Base-by-base conservation (phyloP, 2,113 vertebrate species). In the Spea multiplicata region DNA sequence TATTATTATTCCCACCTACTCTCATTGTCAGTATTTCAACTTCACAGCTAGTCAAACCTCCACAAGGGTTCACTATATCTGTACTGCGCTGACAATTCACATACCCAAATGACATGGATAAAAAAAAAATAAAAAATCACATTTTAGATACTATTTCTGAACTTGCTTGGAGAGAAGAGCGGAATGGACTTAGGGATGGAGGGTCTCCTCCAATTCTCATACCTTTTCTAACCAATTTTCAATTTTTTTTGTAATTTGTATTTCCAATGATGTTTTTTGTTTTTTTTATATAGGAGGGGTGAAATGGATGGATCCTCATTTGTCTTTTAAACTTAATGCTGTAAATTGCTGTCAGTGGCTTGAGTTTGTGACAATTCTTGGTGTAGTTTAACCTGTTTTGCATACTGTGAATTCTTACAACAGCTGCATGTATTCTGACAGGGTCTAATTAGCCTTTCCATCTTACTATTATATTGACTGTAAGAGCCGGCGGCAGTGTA, bases 401-500 rank as follows among this genome's bases (percentile, higher is more conserved):
- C 91, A 92, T 89, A 89, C 84, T 83, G 85, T 81, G 88, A 90
- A 83, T 89, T 89, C 87, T 88, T 88, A 84, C 80, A 85, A 85
- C 83, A 87, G 85, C 84, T 81, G 84, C 89, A 87, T 86, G 88
- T 85, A 89, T 87, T 83, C 85, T 92, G 89, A 90, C 88, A 92
- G 82, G 87, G 84, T 82, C 84, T 90, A 90, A 92, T 91, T 93
- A 92, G 85, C 86, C 89, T 90, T 92, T 87, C 87, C 87, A 87
- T 87, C 73, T 65, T 82, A 87, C 84, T 84, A 86, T 89, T 83
- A 82, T 85, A 90, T 86, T 88, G 85, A 86, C 0, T 80, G 88
- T 79, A 86, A 87, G 78, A 82, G 84, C 76, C 84, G 86, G 83
- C 82, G 87, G 70, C 81, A 80, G 83, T 76, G 82, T 73, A 83